A percentile compares a stretch with the other conserved stretches of the same genome.
phyloP scores from a whole-genome alignment of 2,888 invertebrate genomes.

The Ophioninae sp. region DNA sequence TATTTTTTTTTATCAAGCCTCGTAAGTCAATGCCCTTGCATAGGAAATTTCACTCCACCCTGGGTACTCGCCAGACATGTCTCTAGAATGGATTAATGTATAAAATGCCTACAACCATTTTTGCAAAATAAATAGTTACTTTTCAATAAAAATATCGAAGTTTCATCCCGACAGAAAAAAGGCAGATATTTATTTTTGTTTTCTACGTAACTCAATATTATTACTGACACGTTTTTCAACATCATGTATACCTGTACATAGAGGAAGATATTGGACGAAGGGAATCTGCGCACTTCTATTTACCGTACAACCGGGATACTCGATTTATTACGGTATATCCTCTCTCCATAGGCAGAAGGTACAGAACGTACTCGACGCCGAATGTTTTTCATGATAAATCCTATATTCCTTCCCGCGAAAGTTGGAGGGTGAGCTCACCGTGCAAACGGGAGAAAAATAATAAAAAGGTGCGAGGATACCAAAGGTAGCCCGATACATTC shows the following conservation, averaged over 20 bases:
- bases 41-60: too few relatives aligned
- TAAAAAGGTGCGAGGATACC: slow-evolving; percentile 47
- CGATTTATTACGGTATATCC: slow-evolving; percentile 62
- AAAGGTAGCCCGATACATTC: slow-evolving; percentile 46
- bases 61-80: too few relatives aligned
- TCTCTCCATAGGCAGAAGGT: slow-evolving; percentile 6
- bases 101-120: too few relatives aligned
- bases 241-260: neutral
- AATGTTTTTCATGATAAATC: slow-evolving; percentile 63
- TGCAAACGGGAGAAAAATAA: neutral
- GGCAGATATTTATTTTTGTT: too few relatives aligned
- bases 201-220: too few relatives aligned
- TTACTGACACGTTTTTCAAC: too few relatives aligned
- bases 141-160: too few relatives aligned
- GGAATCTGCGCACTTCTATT: slow-evolving; percentile 51
- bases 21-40: too few relatives aligned
- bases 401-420: slow-evolving; percentile 29
- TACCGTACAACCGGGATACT: slow-evolving; percentile 60
- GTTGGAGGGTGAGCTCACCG: neutral
- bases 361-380: slow-evolving; percentile 48
- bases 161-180: too few relatives aligned
- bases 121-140: too few relatives aligned
- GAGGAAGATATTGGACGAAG: slow-evolving; percentile 40
- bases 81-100: too few relatives aligned
- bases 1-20: too few relatives aligned